Evolutionary conservation across 2,113 vertebrate species (phyloP), one percentile per base, ranked within the genome.

Genomic region (Cheilinus undulatus): DNA sequence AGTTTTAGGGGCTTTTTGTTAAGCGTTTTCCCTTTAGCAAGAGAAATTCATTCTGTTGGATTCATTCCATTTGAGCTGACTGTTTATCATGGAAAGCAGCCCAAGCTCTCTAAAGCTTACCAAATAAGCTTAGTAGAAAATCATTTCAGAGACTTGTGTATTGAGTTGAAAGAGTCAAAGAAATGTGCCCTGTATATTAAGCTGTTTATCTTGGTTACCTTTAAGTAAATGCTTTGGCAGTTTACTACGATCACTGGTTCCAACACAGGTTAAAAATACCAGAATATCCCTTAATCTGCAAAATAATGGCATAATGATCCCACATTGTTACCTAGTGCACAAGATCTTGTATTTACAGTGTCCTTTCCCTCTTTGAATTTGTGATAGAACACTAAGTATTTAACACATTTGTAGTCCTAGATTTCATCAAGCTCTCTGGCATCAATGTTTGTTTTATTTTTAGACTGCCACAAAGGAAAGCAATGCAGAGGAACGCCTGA

Each of bases 401-500:
- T 66, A 24, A 43, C 63, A 66, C 24, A 53, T n/a, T 11, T 42
- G 17, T 22, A 17, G 34, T 28, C 36, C 13, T 53, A 0, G 13
- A 30, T 56, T 26, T 38, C 32, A 10, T 34, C 32, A 34, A 34
- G 8, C 32, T 34, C 9, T n/a, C n/a, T n/a, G 5, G 32, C 22
- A 14, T 24, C 13, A 3, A 1, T 14, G 36, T 24, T 49, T 11
- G 7, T 8, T 59, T 19, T 24, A 17, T 26, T 22, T 46, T 2
- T 86, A 99, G 97, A 84, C 86, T 19, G 88, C 90, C 7, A 92
- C 94, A 54, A 96, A 96, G 86, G 96, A 97, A 60, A 93, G 93
- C 4, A 88, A 92, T 6, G 87, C 93, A 0, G 96, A 98, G 86
- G 97, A 99, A 91, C 95, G 96, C 67, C 94, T 98, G 62, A 97